phyloP scores from a whole-genome alignment of 2,888 invertebrate species.

The Drosophila stalkeri region DNA sequence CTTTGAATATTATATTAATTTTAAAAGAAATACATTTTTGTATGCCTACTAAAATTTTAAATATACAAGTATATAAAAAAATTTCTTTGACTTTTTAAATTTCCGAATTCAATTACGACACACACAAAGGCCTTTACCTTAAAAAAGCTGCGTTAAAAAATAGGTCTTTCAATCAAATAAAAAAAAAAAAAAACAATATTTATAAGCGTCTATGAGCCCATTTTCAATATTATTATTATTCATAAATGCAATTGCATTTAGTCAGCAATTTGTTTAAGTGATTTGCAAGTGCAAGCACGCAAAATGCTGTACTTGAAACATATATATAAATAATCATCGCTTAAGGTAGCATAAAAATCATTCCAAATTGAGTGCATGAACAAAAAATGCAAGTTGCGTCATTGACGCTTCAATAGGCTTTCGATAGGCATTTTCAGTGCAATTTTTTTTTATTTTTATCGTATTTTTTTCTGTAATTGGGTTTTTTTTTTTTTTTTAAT shows the following conservation, averaged over 20 bases:
- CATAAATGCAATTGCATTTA: conserved; percentile 34
- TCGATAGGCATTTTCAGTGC: conserved; percentile 42
- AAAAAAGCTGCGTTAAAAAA: not conserved
- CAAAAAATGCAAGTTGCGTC: conserved; percentile 28
- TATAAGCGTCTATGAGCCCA: conserved; percentile 18
- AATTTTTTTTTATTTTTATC: conserved; percentile 16
- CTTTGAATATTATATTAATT: too few species aligned
- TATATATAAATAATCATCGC: conserved; percentile 11
- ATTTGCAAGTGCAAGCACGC: conserved; percentile 41
- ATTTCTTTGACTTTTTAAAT: too few species aligned
- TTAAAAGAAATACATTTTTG: too few species aligned
- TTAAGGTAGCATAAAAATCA: conserved; percentile 32
- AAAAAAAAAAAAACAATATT: not conserved
- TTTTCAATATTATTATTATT: conserved; percentile 25
- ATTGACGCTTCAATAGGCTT: conserved; percentile 46
- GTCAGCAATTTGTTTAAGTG: conserved; percentile 26
- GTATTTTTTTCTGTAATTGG: conserved; percentile 49
- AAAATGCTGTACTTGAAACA: conserved; percentile 41
- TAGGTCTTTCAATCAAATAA: not conserved
- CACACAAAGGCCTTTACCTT: not conserved
- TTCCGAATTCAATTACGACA: not conserved
- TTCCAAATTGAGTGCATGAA: conserved; percentile 22
- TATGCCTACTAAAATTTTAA: too few species aligned
- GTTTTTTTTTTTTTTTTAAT: conserved; percentile 56
- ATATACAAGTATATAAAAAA: too few species aligned